Evolutionary conservation across 92 coral and sea anemone genomes (phyloP), one percentile per base, ranked within the genome.

Genomic region (Scolanthus callimorphus): DNA sequence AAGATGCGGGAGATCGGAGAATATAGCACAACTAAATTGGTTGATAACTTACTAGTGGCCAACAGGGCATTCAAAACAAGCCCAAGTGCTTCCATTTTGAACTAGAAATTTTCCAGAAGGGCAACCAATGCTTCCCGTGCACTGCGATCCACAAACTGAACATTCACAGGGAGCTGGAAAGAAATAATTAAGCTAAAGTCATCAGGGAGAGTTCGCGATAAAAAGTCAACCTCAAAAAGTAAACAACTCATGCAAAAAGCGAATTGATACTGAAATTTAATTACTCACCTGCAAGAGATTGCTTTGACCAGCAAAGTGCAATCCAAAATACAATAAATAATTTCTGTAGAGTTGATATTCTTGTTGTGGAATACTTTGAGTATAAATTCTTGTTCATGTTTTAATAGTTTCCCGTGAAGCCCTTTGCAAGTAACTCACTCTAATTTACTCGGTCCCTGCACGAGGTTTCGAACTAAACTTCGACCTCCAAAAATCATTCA

Each of bases 41-140:
- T 34, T 34, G 6, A 34, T 34, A 34, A 92, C 98, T 92, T 73
- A 92, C 98, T 59, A 92, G 65, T 74, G 81, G 39, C 98, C 98
- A 20, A 79, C 19, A 2, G 84, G 90, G 51, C 98, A 92, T 31
- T 73, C 77, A 28, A 92, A 64, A 57, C 98, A 92, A 17, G 86
- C 95, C 96, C 79, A 81, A 17, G 56, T 62, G 37, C 82, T 75
- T 49, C 70, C 63, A 78, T 75, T 81, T 20, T 63, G 57, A 38
- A 82, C 90, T 9, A 84, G 77, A 75, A 76, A 88, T 37, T 80
- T 60, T 63, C 98, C 98, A 12, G 92, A 84, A 17, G 73, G 67
- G 38, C 98, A 92, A 25, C 75, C 71, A 13, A 92, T 51, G 38
- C 84, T 84, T 45, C 90, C 98, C 39, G 75, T 49, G 59, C 94